Evolutionary conservation across 1,140 invertebrate genomes (phyloP).

Genomic region (Bombus cullumanus): DNA sequence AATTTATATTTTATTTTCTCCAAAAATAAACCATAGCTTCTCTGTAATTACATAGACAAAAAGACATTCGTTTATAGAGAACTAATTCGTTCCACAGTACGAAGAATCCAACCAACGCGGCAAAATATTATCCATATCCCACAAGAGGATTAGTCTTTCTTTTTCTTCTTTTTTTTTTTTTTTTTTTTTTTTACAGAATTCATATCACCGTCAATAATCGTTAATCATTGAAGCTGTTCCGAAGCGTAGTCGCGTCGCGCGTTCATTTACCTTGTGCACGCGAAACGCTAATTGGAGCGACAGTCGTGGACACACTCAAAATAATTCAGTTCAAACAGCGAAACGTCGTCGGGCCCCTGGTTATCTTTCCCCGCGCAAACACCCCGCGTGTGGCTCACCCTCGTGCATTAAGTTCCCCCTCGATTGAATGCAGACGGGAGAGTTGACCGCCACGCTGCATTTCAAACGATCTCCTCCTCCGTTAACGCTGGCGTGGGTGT

Average conservation of each 20-base stretch:
- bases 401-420: conserved; percentile 25
- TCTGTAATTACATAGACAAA: too few species aligned
- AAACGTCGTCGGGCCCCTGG: not conserved
- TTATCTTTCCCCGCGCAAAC: conserved; percentile 28
- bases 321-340: conserved; percentile 33
- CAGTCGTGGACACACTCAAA: not conserved
- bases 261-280: conserved; percentile 5
- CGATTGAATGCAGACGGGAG: conserved; percentile 46
- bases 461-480: conserved; percentile 31
- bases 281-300: conserved; percentile 13
- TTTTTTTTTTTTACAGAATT: too few species aligned
- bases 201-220: not conserved
- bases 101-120: not conserved
- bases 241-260: not conserved
- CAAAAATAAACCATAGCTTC: too few species aligned
- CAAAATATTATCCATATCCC: too few species aligned
- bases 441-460: conserved; percentile 47
- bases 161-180: too few species aligned
- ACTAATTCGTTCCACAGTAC: not conserved
- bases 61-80: not conserved
- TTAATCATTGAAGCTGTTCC: not conserved
- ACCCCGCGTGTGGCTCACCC: conserved; percentile 32
- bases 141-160: too few species aligned
- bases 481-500: conserved; percentile 9
- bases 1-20: too few species aligned